Conservation (phyloP, 2,888 invertebrate species). For the Drosophila paracracens region DNA sequence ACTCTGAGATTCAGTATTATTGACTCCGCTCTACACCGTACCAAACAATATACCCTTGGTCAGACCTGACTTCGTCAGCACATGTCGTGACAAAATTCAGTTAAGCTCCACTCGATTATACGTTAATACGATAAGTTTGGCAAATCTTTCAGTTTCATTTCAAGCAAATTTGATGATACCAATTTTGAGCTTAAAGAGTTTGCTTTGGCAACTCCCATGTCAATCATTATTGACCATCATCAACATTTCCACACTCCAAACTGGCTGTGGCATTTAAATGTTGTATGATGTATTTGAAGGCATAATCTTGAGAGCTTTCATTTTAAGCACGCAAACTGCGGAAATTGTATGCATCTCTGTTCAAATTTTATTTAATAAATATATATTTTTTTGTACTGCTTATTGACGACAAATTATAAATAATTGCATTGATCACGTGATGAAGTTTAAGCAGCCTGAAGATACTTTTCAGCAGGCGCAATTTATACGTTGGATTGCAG, state of each 20-base stretch:
- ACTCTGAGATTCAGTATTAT: background rate
- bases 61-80: background rate
- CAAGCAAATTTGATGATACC: slow-evolving; percentile 38
- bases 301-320: slow-evolving; percentile 23
- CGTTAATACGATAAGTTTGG: slow-evolving; percentile 9
- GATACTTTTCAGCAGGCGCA: slow-evolving; percentile 77
- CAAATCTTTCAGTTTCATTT: background rate
- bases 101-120: background rate
- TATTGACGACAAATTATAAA: slow-evolving; percentile 82
- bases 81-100: background rate
- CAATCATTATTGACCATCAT: slow-evolving; percentile 68
- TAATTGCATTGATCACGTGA: slow-evolving; percentile 82
- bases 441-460: slow-evolving; percentile 75
- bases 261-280: slow-evolving; percentile 15
- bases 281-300: slow-evolving; percentile 11
- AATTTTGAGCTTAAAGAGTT: slow-evolving; percentile 50
- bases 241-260: slow-evolving; percentile 69
- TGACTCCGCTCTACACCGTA: background rate
- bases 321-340: slow-evolving; percentile 42
- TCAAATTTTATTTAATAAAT: slow-evolving; percentile 2
- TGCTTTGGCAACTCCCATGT: slow-evolving; percentile 37
- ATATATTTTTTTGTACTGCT: slow-evolving; percentile 35
- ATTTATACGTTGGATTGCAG: slow-evolving; percentile 69
- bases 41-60: background rate
- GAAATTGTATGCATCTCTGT: slow-evolving; percentile 34